Evolutionary conservation across 1,140 invertebrate genomes (phyloP), one percentile per base, ranked within the genome.

Genomic region (Lineus longissimus): DNA sequence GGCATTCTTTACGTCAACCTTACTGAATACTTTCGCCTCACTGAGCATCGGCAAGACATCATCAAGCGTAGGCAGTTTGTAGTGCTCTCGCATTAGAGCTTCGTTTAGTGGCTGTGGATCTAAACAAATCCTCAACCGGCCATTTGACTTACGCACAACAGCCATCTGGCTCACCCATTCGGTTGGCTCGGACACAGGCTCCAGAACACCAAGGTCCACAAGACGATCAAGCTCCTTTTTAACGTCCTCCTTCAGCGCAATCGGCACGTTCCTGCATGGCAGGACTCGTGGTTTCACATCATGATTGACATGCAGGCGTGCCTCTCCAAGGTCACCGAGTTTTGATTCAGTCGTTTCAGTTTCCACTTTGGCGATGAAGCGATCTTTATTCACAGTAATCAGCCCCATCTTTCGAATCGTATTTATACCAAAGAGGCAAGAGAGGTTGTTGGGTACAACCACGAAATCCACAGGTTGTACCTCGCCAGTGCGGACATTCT

Each of bases 81-180:
- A 75, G 13, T 70, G 63, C 15, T 67, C 66, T 54, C 67, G 30
- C 62, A 60, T 66, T 2, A 70, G 33, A 15, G 70, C 70, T 57
- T 65, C 40, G 54, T 70, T 70, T 22, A 67, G 29, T 0, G 67
- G 63, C 63, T 63, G 66, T 6, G 70, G 69, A 29, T 72, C 67
- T 2, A 71, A 64, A 41, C 64, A 71, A 2, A 69, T 25, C 9
- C 62, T 9, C 6, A 65, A 0, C n/a, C 57, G 30, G 33, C 64
- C n/a, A n/a, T n/a, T n/a, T n/a, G n/a, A n/a, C n/a, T n/a, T n/a
- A n/a, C n/a, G n/a, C n/a, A n/a, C n/a, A n/a, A n/a, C n/a, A n/a
- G n/a, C n/a, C n/a, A n/a, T n/a, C n/a, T n/a, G n/a, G n/a, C n/a
- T n/a, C n/a, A n/a, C n/a, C n/a, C n/a, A n/a, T n/a, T n/a, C n/a